Conservation (phyloP, 2,888 invertebrate genomes). For the Synanthedon andrenaeformis region DNA sequence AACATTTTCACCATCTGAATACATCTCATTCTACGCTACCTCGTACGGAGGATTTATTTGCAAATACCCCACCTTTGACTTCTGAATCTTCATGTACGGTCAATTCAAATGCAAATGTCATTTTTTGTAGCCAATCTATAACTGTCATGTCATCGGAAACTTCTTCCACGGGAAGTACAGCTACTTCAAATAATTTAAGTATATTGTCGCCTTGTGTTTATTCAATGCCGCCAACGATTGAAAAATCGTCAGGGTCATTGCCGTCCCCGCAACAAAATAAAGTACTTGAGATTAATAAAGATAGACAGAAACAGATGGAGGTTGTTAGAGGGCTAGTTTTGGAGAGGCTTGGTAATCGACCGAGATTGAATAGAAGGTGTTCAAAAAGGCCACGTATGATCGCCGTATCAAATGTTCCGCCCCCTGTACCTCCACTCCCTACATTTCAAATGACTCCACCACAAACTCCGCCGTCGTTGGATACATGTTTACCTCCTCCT, state of each 20-base stretch:
- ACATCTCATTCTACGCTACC: no score
- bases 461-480: slow-evolving; percentile 13
- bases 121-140: no score
- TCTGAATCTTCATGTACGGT: no score
- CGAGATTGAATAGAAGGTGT: slow-evolving; percentile 24
- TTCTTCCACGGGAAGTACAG: no score
- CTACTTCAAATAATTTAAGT: slow-evolving; percentile 22
- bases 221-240: slow-evolving; percentile 17
- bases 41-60: no score
- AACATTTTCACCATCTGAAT: slow-evolving; percentile 33
- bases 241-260: slow-evolving; percentile 36
- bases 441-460: slow-evolving; percentile 19
- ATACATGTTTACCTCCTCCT: slow-evolving; percentile 18
- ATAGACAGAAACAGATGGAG: slow-evolving; percentile 85
- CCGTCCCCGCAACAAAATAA: slow-evolving; percentile 64
- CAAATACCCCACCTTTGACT: no score
- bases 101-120: no score
- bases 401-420: slow-evolving; percentile 18
- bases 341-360: slow-evolving; percentile 73
- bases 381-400: slow-evolving; percentile 25
- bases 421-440: slow-evolving; percentile 39
- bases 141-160: no score
- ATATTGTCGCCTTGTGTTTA: slow-evolving; percentile 32
- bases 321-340: slow-evolving; percentile 86
- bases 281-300: slow-evolving; percentile 82